A percentile compares a stretch with the other conserved stretches of the same genome.
Conservation (phyloP, 2,888 invertebrate genomes). For the Spilosoma lubricipeda region DNA sequence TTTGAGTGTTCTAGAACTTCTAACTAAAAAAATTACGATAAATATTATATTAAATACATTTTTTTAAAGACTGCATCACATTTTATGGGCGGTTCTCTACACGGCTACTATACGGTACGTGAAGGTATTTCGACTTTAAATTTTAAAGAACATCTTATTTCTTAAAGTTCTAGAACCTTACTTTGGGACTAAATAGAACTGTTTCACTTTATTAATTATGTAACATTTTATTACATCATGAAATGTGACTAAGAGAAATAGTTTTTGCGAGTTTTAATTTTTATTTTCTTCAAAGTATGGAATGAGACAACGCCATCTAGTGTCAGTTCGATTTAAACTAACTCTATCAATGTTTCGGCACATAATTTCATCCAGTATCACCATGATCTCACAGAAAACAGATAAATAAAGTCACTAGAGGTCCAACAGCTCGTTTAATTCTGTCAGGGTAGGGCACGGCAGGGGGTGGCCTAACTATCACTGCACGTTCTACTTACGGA, state of each 20-base stretch:
- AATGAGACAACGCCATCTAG: not conserved
- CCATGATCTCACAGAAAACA: not conserved
- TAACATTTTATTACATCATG: not conserved
- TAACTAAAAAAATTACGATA: not conserved
- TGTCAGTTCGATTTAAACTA: not conserved
- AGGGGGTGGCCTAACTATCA: no score
- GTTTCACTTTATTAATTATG: not conserved
- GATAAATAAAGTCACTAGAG: not conserved
- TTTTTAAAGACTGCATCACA: constrained; percentile 17
- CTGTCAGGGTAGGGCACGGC: no score
- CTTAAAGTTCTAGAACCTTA: not conserved
- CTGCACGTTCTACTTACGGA: not conserved
- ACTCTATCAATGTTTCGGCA: not conserved
- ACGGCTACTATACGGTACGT: constrained; percentile 18
- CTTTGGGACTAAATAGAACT: constrained; percentile 1
- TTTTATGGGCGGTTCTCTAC: constrained; percentile 19
- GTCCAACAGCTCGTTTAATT: not conserved
- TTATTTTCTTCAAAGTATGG: not conserved
- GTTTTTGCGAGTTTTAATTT: not conserved
- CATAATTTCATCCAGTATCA: not conserved
- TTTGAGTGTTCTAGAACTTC: not conserved
- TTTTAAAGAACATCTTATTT: not conserved
- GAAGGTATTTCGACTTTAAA: constrained; percentile 6
- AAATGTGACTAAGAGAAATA: not conserved
- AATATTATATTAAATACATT: constrained; percentile 3